Conservation (phyloP, 2,113 vertebrate genomes). For the Psilopogon haemacephalus region DNA sequence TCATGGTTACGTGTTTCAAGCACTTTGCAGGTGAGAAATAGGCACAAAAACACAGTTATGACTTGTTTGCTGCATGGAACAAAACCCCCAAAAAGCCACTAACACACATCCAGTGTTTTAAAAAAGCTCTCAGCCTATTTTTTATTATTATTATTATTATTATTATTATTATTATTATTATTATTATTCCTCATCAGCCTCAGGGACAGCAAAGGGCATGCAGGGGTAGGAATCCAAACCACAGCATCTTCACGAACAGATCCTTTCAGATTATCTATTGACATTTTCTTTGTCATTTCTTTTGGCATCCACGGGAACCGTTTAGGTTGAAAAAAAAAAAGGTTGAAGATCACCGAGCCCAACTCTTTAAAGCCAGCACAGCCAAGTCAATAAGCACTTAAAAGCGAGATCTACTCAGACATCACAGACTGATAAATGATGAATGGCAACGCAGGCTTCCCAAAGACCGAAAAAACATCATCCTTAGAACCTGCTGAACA, state of each 20-base stretch:
- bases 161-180: no score
- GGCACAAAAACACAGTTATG: neutral
- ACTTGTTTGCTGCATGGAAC: neutral
- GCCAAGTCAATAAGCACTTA: neutral
- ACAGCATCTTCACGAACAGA: neutral
- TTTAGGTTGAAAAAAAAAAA: neutral
- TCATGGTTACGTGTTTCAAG: neutral
- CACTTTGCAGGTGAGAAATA: neutral
- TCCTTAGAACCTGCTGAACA: neutral
- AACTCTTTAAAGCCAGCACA: neutral
- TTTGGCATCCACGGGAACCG: neutral
- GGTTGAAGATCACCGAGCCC: neutral
- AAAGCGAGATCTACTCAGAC: neutral
- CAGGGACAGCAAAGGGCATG: accelerated
- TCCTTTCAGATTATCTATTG: neutral
- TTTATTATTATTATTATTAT: neutral
- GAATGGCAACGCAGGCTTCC: accelerated
- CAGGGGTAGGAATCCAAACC: neutral
- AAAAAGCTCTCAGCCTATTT: neutral
- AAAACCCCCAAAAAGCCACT: neutral
- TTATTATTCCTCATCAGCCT: neutral
- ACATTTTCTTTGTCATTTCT: neutral
- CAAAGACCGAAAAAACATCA: neutral
- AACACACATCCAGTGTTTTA: neutral
- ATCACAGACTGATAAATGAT: neutral